These are phyloP conservation scores for Cyprinella venusta DNA, from an alignment of 2,797 vertebrate species.

Conservation along the genomic window DNA sequence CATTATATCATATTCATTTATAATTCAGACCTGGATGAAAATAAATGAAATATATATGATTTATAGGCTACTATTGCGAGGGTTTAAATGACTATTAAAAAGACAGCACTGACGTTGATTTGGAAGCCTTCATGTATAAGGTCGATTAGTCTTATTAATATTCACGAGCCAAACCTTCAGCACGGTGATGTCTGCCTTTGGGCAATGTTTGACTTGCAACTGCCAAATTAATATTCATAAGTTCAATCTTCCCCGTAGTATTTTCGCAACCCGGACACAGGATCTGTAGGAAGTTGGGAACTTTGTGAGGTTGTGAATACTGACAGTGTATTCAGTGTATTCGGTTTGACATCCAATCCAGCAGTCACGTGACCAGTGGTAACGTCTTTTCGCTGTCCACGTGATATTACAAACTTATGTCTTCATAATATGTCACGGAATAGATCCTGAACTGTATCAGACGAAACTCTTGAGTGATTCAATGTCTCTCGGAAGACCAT, in stretches of 20 bases:
- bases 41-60: not conserved
- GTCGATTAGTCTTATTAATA: not conserved
- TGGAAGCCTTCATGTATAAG: not conserved
- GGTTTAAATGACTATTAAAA: slow-evolving; percentile 6
- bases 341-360: not conserved
- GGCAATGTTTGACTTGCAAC: not conserved
- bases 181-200: not conserved
- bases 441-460: not conserved
- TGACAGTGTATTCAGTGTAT: no score
- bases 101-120: not conserved
- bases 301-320: no score
- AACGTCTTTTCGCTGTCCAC: slow-evolving; percentile 7
- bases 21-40: not conserved
- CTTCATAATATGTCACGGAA: slow-evolving; percentile 28
- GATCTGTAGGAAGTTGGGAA: not conserved
- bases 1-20: not conserved
- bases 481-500: not conserved
- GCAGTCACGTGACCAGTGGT: slow-evolving; percentile 16
- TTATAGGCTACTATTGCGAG: not conserved
- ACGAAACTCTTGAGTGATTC: not conserved
- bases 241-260: not conserved
- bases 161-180: not conserved
- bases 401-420: slow-evolving; percentile 25
- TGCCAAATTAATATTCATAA: not conserved
- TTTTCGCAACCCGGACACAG: not conserved